phyloP scores from a whole-genome alignment of 2,113 vertebrate species.

The Tragelaphus imberbis region DNA sequence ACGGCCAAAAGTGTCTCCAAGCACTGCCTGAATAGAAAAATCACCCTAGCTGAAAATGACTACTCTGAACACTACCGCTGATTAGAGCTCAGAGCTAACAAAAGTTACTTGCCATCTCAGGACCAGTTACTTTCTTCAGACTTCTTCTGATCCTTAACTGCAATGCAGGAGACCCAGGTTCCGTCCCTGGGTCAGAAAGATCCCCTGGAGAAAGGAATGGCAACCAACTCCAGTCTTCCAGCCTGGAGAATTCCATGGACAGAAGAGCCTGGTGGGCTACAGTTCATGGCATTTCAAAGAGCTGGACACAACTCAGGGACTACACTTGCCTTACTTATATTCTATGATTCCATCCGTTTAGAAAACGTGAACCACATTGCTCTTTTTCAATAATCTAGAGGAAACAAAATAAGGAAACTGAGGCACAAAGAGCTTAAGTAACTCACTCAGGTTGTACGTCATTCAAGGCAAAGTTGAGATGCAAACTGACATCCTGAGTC shows the following conservation, averaged over 20 bases:
- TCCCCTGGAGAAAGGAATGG: not conserved
- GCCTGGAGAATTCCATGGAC: not conserved
- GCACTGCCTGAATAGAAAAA: not conserved
- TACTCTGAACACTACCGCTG: not conserved
- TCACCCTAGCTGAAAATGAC: not conserved
- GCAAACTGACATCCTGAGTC: fast-evolving
- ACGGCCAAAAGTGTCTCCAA: not conserved
- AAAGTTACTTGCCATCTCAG: not conserved
- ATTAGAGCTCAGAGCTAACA: not conserved
- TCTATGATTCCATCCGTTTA: not conserved
- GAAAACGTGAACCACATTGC: not conserved
- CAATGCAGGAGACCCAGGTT: not conserved
- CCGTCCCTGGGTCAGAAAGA: not conserved
- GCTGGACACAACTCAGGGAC: not conserved
- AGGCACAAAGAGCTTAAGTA: not conserved
- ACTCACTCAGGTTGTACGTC: not conserved
- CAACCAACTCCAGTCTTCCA: not conserved
- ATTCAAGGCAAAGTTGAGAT: not conserved
- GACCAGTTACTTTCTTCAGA: not conserved
- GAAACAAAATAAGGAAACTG: not conserved
- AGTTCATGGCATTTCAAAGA: not conserved
- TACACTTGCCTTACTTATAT: not conserved
- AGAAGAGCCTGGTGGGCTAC: not conserved
- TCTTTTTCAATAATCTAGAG: not conserved
- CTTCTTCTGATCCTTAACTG: not conserved